Base-by-base conservation (phyloP, 2,888 invertebrate species). In the Nephrocerus scutellatus region DNA sequence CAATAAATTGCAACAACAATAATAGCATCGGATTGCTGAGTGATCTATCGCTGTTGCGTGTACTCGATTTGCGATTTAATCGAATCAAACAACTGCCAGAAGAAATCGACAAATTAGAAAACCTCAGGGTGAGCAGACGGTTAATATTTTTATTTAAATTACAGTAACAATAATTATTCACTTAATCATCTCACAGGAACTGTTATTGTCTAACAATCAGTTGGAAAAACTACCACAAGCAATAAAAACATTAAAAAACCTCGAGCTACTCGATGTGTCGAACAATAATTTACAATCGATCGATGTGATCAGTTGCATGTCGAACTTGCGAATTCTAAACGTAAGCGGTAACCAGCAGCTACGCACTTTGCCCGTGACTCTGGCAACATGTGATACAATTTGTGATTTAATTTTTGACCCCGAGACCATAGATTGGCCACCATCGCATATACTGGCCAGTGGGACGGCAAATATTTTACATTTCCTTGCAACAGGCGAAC, bases 131-230 rank as follows among this genome's bases (percentile, higher is more conserved):
- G 67, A 61, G 57, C 23, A 5, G 25, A 32, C 26, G 18, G 6
- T 22, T 14, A 20, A 4, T 24, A 24, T 22, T 35, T 25, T 9
- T 35, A n/a, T 8, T 24, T 4, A 23, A 12, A 18, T n/a, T 8
- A 9, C 16, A 15, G 2, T 19, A 24, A 6, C 14, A n/a, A 10
- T 6, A 12, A 13, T 20, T 22, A 12, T 32, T 23, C 5, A 18
- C 15, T 20, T 10, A 12, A 18, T 20, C 12, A 24, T 15, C 8
- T 15, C 66, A 5, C 56, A 81, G 80, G 84, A 86, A 62, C 68
- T 89, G 43, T 77, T 85, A 69, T 54, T 85, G 47, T 80, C 80
- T 59, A 72, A 80, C 57, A 89, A 89, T 72, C 72, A 72, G 45
- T 63, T 89, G 41, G 77, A 76, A 59, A 68, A 69, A 53, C 68